phyloP scores from a whole-genome alignment of 2,888 invertebrate genomes.

The Synanthedon myopaeformis region DNA sequence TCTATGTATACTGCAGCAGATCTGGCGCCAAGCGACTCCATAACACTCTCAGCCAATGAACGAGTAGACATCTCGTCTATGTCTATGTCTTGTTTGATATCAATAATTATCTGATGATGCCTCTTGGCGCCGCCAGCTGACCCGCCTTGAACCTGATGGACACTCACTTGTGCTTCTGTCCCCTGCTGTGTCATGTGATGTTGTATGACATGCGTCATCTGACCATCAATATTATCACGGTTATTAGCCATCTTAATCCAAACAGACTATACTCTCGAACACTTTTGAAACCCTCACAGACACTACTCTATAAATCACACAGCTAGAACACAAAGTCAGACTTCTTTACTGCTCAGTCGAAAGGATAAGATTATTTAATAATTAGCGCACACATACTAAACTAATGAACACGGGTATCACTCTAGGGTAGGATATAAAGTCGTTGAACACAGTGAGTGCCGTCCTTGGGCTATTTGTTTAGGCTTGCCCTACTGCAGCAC shows the following conservation, averaged over 20 bases:
- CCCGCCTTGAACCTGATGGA: constrained; percentile 54
- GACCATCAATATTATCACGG: constrained; percentile 43
- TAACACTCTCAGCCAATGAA: constrained; percentile 61
- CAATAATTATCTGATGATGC: constrained; percentile 65
- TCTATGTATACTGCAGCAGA: constrained; percentile 64
- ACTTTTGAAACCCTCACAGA: constrained; percentile 8
- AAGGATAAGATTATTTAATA: constrained; percentile 15
- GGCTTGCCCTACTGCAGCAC: constrained; percentile 34
- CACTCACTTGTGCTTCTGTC: constrained; percentile 57
- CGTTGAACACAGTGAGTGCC: constrained; percentile 30
- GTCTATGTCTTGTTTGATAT: constrained; percentile 64
- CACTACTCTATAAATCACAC: constrained; percentile 12
- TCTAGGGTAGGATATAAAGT: constrained; percentile 11
- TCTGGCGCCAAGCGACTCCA: constrained; percentile 60
- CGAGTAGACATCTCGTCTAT: constrained; percentile 60
- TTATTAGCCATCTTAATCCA: constrained; percentile 47
- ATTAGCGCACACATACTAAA: constrained; percentile 30
- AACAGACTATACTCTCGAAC: constrained; percentile 22
- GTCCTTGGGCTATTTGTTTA: constrained; percentile 9
- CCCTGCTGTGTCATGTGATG: constrained; percentile 52
- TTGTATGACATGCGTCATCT: constrained; percentile 56
- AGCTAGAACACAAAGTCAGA: constrained; percentile 26
- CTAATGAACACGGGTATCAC: constrained; percentile 67
- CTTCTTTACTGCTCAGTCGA: constrained; percentile 43
- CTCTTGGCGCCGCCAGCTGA: constrained; percentile 51